Conservation (phyloP, 2,797 vertebrate species). For the Cyprinella venusta region DNA sequence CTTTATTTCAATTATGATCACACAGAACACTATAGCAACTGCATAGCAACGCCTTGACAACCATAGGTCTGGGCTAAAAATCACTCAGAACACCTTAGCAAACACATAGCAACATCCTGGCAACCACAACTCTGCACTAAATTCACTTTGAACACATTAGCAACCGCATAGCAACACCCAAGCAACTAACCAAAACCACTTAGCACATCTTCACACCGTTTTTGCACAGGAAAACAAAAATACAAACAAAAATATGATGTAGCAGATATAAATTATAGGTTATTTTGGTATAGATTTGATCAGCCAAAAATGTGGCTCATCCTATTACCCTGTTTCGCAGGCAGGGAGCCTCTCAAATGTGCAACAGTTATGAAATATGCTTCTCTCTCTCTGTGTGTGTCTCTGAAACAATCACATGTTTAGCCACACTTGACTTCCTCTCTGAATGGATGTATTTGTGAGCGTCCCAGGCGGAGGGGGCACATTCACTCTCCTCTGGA, state of each 20-base stretch:
- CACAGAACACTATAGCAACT: background rate
- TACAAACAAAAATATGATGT: background rate
- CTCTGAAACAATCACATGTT: conserved; percentile 66
- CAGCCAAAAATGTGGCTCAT: background rate
- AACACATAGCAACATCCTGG: background rate
- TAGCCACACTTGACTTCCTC: conserved; percentile 65
- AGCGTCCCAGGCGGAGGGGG: conserved; percentile 1
- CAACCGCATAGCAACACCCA: background rate
- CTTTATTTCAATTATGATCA: background rate
- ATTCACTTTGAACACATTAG: no score
- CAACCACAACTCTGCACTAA: background rate
- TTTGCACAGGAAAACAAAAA: background rate
- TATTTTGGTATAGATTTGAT: background rate
- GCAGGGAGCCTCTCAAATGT: background rate
- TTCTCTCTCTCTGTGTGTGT: background rate
- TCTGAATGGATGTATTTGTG: conserved; percentile 52
- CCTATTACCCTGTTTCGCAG: background rate
- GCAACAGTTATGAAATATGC: conserved; percentile 34
- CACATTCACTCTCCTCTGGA: background rate
- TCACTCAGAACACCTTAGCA: background rate
- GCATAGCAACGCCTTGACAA: background rate
- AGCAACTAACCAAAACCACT: background rate
- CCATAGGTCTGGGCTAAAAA: background rate
- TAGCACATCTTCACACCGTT: background rate
- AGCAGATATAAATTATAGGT: background rate